Percentiles rank a stretch among this genome's conserved stretches.
Evolutionary conservation across 2,797 vertebrate genomes (phyloP).

Genomic region (Coranthus polyacanthus): DNA sequence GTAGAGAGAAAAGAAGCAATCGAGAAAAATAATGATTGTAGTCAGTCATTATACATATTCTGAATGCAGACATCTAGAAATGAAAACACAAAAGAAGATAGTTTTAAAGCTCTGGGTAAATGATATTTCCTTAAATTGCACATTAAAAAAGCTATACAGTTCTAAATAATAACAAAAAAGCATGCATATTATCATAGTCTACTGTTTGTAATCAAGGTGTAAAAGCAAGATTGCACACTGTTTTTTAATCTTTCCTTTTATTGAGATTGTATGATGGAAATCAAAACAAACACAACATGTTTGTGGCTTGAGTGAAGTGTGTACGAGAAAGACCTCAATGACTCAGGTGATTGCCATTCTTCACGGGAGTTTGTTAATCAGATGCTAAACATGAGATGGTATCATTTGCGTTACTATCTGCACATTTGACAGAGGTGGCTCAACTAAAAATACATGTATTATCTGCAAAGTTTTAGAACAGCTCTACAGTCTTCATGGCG

Average conservation of each 20-base stretch:
- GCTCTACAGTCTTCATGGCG: conserved; percentile 26
- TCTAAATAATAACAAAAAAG: conserved; percentile 3
- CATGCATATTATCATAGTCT: neutral
- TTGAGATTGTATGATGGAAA: conserved; percentile 34
- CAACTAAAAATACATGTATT: conserved; percentile 14
- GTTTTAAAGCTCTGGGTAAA: neutral
- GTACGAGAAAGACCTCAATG: conserved; percentile 4
- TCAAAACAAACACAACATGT: conserved; percentile 9
- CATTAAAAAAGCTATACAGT: neutral
- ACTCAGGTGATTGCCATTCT: neutral
- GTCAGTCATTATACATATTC: neutral
- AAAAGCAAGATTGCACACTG: conserved; percentile 2
- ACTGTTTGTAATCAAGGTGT: neutral
- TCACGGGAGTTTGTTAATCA: neutral
- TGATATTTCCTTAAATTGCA: neutral
- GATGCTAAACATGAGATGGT: neutral
- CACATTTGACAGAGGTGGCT: no score
- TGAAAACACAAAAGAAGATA: conserved; percentile 1
- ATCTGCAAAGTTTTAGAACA: neutral
- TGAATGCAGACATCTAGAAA: conserved; percentile 6
- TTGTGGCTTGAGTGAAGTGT: conserved; percentile 10
- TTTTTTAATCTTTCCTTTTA: conserved; percentile 33
- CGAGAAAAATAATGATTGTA: neutral
- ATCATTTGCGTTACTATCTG: conserved; percentile 13
- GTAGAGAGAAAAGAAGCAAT: neutral